Base-by-base conservation (phyloP, 2,888 invertebrate genomes). In the Dicyrtomina minuta region DNA sequence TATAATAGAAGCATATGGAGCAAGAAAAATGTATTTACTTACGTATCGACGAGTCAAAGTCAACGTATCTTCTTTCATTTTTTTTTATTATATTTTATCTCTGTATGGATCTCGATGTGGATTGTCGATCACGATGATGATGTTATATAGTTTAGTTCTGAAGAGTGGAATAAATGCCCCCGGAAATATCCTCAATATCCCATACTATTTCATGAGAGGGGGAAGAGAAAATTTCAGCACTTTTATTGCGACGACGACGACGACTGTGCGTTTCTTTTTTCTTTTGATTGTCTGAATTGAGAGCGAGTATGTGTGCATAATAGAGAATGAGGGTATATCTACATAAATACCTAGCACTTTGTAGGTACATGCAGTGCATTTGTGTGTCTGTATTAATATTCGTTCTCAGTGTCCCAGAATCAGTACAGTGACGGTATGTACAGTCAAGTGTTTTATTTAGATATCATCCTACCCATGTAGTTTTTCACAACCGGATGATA, bases 161-260 rank as follows among this genome's bases (percentile, higher is more conserved):
- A 55, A 15, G 26, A 20, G 58, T n/a, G 58, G 58, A 39, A 58
- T 46, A 58, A 66, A 66, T 56, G 58, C 66, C 58, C 58, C 66
- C 66, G 66, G 66, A 66, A 66, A 66, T 66, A 58, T 66, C 44
- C 12, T 22, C 61, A 61, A 61, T 61, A 27, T 8, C 33, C 33
- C 33, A 8, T 33, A 3, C 33, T 33, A 33, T 33, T 33, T 33
- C 33, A 33, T 33, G 49, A 20, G 22, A 60, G 27, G 46, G 46
- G 46, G 61, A 44, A 61, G 44, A 61, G 46, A 44, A 44, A 61
- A 61, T 44, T 61, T 61, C 61, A 61, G 44, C 6, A 44, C 44
- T 24, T 61, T 46, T 61, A 61, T 61, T 61, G 41, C 61, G 12
- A 61, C 33, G 1, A 8, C 33, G 1, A 8, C 33, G 33, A 33